Base-by-base conservation (phyloP, 1,140 invertebrate genomes). In the Hyles euphorbiae region DNA sequence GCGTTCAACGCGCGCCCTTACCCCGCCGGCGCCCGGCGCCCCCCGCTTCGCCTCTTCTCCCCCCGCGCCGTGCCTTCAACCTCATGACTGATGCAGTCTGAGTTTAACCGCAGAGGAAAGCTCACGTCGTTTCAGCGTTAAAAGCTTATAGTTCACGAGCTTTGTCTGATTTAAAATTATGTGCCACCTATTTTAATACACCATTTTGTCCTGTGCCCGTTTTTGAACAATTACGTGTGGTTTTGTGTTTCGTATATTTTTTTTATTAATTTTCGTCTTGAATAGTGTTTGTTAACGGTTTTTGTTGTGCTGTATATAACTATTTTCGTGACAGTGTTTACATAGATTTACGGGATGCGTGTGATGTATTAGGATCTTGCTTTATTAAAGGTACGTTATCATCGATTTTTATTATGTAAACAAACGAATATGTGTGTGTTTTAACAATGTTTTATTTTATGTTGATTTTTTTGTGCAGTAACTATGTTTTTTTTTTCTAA, bases 101-200 rank as follows among this genome's bases (percentile, higher is more conserved):
- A 61, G 64, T 70, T 70, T 56, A 68, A 58, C 68, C 55, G 65
- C 60, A 55, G 58, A 43, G 43, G 61, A 52, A 49, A 36, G 7
- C 53, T 60, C 56, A 72, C 78, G 78, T 79, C 60, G 53, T 46
- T 62, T 63, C 8, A n/a, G 34, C 52, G 8, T 32, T 61, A 67
- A 77, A 81, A 83, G 74, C 80, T 76, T 79, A 51, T 68, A 74
- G 84, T 71, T 68, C 63, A 71, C 81, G 84, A 83, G 81, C 84
- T 87, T 87, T 83, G 65, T 74, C 67, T 71, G 66, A 56, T 68
- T 74, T 70, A 72, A 69, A 74, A 79, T 77, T 72, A 78, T 76
- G 78, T 78, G 75, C 69, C 68, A 71, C 71, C 53, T 67, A 55
- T 70, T 71, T 65, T 55, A 34, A 51, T 54, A 61, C 57, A 58